Evolutionary conservation across 2,113 vertebrate species (phyloP).

Genomic region (Bostrychus sinensis): DNA sequence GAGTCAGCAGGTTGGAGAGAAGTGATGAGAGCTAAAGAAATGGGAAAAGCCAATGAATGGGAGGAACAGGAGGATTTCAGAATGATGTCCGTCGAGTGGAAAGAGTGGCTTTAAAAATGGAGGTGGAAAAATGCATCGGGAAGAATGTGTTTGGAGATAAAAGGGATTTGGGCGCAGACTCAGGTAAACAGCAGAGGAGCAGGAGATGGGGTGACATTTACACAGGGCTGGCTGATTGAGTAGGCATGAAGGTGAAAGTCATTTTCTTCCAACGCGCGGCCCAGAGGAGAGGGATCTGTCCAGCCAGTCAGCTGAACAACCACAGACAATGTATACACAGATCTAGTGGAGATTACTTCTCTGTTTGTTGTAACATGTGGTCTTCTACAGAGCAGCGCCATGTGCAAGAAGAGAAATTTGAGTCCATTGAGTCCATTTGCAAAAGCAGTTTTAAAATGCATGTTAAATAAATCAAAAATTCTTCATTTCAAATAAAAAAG

Average conservation of each 20-base stretch:
- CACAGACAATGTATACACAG: constrained; percentile 29
- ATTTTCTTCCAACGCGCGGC: constrained; percentile 57
- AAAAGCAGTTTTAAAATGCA: too few relatives aligned
- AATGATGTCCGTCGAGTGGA: neutral
- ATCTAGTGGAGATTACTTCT: too few relatives aligned
- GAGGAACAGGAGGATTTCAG: constrained; percentile 23
- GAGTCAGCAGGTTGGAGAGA: constrained; percentile 20
- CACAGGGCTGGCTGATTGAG: constrained; percentile 63
- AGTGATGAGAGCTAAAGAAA: constrained; percentile 15
- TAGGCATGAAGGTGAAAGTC: constrained; percentile 79
- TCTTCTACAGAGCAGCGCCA: too few relatives aligned
- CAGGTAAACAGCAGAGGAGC: constrained; percentile 55
- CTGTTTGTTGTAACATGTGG: neutral
- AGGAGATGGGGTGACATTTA: constrained; percentile 75
- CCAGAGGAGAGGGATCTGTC: constrained; percentile 9
- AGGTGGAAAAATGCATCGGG: neutral
- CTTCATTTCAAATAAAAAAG: too few relatives aligned
- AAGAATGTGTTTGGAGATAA: neutral
- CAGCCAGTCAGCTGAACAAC: constrained; percentile 26
- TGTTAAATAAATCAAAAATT: too few relatives aligned
- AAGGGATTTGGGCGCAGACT: constrained; percentile 26
- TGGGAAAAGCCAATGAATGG: neutral
- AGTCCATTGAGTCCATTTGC: too few relatives aligned
- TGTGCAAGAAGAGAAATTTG: too few relatives aligned
- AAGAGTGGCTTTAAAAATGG: neutral